Conservation (phyloP, 1,140 invertebrate species). For the Vanessa atalanta region DNA sequence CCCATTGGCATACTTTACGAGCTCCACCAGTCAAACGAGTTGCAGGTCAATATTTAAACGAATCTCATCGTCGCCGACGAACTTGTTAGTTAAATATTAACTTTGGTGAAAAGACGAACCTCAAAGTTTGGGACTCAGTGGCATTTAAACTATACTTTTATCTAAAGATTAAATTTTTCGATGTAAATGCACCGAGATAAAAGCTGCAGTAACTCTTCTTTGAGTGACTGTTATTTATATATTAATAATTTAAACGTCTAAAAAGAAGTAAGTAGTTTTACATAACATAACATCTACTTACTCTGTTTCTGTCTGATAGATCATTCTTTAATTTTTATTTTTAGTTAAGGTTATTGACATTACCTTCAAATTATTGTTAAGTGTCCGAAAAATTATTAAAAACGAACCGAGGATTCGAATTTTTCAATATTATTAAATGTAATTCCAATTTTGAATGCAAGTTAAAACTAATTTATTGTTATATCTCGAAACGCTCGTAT, state of each 20-base stretch:
- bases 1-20: constrained; percentile 49
- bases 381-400: neutral
- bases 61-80: constrained; percentile 24
- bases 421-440: constrained; percentile 8
- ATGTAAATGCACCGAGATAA: neutral
- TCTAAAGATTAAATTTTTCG: too few species aligned
- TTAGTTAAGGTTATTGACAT: constrained; percentile 9
- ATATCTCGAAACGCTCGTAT: constrained; percentile 28
- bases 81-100: constrained; percentile 15
- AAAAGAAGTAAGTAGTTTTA: too few species aligned
- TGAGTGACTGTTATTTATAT: too few species aligned
- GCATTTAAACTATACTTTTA: neutral
- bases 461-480: constrained; percentile 22
- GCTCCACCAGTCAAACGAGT: constrained; percentile 41
- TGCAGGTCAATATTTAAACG: constrained; percentile 40
- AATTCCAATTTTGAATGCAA: constrained; percentile 2
- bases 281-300: too few species aligned
- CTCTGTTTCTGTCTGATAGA: too few species aligned
- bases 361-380: neutral
- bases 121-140: neutral
- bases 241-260: too few species aligned
- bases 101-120: constrained; percentile 5
- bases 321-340: neutral
- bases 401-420: constrained; percentile 26
- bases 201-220: neutral